Conservation (phyloP, 2,888 invertebrate genomes). For the Orchesella flavescens region DNA sequence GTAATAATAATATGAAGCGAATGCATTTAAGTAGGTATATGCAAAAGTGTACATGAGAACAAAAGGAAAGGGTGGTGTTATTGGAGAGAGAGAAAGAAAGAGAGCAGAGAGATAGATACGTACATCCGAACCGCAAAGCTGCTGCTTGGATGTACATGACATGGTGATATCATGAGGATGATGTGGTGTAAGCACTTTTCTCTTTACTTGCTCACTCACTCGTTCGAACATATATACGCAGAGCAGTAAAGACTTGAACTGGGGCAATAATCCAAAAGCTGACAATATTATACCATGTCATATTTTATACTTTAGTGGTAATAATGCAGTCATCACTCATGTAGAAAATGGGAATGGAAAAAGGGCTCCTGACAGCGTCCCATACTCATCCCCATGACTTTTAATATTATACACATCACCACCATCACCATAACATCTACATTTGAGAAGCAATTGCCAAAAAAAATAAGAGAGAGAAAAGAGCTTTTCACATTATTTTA, state of each 20-base stretch:
- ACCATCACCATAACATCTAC: slow-evolving; percentile 7
- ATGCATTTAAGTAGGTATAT: too few species aligned
- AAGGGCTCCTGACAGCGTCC: slow-evolving; percentile 34
- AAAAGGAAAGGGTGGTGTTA: too few species aligned
- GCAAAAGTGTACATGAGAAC: too few species aligned
- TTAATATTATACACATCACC: not conserved
- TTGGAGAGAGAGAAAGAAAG: too few species aligned
- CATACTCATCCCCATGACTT: not conserved
- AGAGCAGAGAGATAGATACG: too few species aligned
- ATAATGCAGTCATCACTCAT: slow-evolving; percentile 61
- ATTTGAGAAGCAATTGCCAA: not conserved
- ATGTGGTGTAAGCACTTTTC: slow-evolving; percentile 2
- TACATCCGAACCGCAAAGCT: too few species aligned
- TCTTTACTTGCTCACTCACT: not conserved
- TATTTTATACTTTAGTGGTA: slow-evolving; percentile 58
- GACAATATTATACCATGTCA: slow-evolving; percentile 57
- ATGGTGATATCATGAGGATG: too few species aligned
- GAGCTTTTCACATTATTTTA: too few species aligned
- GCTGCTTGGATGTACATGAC: not conserved
- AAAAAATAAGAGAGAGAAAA: slow-evolving; percentile 5
- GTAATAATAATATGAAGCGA: too few species aligned
- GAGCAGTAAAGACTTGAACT: slow-evolving; percentile 34
- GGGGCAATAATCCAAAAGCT: slow-evolving; percentile 60
- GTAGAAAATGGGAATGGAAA: slow-evolving; percentile 51
- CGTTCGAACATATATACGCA: too few species aligned